Evolutionary conservation across 2,797 vertebrate species (phyloP).

Genomic region (Xyrichtys novacula): DNA sequence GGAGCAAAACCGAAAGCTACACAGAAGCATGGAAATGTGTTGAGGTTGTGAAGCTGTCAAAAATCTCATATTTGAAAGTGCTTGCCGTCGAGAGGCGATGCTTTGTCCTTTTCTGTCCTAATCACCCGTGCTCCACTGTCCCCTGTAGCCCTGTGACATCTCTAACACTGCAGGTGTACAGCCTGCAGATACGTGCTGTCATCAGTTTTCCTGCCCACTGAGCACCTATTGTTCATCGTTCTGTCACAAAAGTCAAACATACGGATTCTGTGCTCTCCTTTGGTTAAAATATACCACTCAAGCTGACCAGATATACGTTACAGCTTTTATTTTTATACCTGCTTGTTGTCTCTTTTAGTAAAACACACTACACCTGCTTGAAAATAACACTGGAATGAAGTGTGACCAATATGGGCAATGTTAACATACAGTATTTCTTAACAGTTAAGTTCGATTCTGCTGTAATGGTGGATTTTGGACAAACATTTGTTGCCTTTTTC

Average conservation of each 20-base stretch:
- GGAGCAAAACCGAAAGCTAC: constrained; percentile 30
- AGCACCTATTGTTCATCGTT: constrained; percentile 68
- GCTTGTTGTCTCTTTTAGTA: constrained; percentile 5
- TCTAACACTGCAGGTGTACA: constrained; percentile 70
- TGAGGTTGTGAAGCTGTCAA: constrained; percentile 58
- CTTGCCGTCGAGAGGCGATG: constrained; percentile 36
- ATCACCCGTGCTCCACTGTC: constrained; percentile 61
- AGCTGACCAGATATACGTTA: constrained; percentile 43
- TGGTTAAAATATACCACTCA: constrained; percentile 26
- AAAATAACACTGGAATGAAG: constrained; percentile 16
- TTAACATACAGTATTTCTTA: constrained; percentile 56
- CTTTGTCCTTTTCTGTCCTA: constrained; percentile 64
- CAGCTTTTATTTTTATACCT: background rate
- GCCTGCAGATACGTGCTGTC: constrained; percentile 67
- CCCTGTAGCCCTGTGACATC: constrained; percentile 63
- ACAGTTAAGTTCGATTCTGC: constrained; percentile 62
- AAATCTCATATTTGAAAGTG: constrained; percentile 52
- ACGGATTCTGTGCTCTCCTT: constrained; percentile 38
- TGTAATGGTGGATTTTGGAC: constrained; percentile 64
- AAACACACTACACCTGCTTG: constrained; percentile 13
- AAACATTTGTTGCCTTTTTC: constrained; percentile 16
- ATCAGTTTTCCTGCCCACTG: constrained; percentile 74
- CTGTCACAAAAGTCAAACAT: constrained; percentile 67
- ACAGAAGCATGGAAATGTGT: constrained; percentile 39
- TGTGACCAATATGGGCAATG: background rate